Conservation (phyloP, 2,113 vertebrate genomes). For the Cyprinus carpio region DNA sequence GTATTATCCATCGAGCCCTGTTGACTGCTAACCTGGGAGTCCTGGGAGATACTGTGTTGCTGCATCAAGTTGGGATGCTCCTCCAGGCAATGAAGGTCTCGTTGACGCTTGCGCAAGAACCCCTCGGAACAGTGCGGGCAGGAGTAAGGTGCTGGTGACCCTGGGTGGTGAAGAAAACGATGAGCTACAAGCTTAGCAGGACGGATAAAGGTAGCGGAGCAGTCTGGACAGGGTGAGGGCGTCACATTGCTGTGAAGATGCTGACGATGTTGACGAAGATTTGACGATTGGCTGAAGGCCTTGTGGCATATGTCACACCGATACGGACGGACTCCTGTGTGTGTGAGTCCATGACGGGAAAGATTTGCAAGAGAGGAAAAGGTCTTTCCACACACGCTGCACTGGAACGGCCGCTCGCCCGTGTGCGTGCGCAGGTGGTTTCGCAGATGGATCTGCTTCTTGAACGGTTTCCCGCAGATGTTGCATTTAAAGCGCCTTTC, state of each 20-base stretch:
- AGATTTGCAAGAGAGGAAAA: constrained; percentile 86
- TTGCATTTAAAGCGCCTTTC: constrained; percentile 83
- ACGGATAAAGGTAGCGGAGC: constrained; percentile 77
- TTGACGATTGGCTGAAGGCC: constrained; percentile 87
- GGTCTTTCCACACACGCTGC: constrained; percentile 85
- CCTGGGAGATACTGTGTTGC: background rate
- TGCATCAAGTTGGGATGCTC: constrained; percentile 60
- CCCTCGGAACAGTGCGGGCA: constrained; percentile 76
- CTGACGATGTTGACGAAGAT: constrained; percentile 86
- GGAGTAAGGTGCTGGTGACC: constrained; percentile 74
- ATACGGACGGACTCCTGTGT: constrained; percentile 85
- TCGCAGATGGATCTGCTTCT: constrained; percentile 85
- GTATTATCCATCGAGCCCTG: background rate
- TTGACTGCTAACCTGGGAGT: constrained; percentile 14
- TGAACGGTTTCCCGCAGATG: constrained; percentile 84
- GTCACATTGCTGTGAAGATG: constrained; percentile 73
- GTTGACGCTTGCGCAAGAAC: constrained; percentile 73
- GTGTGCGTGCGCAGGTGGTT: constrained; percentile 90
- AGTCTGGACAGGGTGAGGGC: constrained; percentile 72
- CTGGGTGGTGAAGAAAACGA: constrained; percentile 72
- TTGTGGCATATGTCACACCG: constrained; percentile 83
- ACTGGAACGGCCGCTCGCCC: constrained; percentile 86
- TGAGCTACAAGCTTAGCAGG: constrained; percentile 78
- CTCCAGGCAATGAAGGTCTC: constrained; percentile 74
- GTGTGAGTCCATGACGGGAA: constrained; percentile 83